Evolutionary conservation across 2,113 vertebrate genomes (phyloP).

Genomic region (Cyphomyrus discorhynchus): DNA sequence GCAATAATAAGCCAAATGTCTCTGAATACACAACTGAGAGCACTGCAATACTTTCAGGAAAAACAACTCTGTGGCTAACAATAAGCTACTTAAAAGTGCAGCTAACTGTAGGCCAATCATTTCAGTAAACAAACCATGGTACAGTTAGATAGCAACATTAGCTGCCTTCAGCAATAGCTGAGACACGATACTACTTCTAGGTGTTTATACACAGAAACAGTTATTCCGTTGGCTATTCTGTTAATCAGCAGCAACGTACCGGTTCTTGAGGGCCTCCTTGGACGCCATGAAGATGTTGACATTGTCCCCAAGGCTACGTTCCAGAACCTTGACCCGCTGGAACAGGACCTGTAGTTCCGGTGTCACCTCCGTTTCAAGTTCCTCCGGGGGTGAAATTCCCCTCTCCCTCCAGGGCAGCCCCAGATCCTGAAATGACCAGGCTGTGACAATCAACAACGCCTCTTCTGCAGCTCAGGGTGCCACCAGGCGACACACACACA

Average conservation of each 20-base stretch:
- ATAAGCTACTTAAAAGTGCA: background rate
- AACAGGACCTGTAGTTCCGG: conserved; percentile 28
- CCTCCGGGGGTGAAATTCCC: background rate
- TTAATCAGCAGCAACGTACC: conserved; percentile 49
- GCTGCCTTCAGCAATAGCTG: background rate
- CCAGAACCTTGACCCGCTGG: conserved; percentile 46
- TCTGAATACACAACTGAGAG: background rate
- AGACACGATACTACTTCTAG: background rate
- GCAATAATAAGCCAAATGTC: background rate
- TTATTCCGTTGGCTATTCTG: background rate
- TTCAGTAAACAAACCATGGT: background rate
- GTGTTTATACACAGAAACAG: background rate
- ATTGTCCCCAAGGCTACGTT: conserved; percentile 38
- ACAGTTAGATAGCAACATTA: background rate
- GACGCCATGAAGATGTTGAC: conserved; percentile 34
- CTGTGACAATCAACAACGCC: conserved; percentile 36
- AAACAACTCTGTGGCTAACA: background rate
- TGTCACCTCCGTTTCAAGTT: background rate
- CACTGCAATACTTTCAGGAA: background rate
- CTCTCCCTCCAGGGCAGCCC: conserved; percentile 16
- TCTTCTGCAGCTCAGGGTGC: conserved; percentile 32
- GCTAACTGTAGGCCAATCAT: background rate
- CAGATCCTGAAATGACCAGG: conserved; percentile 48
- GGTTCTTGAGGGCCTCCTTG: conserved; percentile 49
- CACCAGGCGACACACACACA: conserved; percentile 40